Percentiles rank a stretch among this genome's conserved stretches.
Evolutionary conservation across 2,797 vertebrate species (phyloP).

Genomic region (Manis crassicaudata): DNA sequence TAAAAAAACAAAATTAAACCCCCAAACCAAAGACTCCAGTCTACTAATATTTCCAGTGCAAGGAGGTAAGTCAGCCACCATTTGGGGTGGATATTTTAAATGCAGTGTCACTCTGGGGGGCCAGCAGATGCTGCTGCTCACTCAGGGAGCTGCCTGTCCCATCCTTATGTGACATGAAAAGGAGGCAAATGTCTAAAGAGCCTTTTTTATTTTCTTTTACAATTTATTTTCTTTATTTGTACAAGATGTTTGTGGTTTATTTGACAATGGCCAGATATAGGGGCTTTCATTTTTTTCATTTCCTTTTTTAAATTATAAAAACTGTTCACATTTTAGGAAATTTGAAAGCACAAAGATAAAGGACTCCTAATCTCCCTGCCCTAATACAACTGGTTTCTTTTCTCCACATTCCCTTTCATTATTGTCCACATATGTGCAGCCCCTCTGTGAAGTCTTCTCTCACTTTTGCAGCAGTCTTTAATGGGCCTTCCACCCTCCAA

Average conservation of each 20-base stretch:
- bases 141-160: background rate
- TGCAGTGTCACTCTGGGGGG: background rate
- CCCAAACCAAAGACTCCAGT: background rate
- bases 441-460: background rate
- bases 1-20: background rate
- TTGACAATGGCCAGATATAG: background rate
- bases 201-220: background rate
- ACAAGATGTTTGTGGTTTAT: constrained; percentile 17
- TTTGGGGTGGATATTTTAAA: background rate
- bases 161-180: background rate
- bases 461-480: background rate
- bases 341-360: background rate
- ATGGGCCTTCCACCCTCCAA: background rate
- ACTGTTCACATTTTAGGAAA: background rate
- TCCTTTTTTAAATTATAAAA: background rate
- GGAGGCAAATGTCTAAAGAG: background rate
- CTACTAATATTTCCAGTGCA: background rate
- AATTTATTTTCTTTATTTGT: background rate
- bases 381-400: background rate
- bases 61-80: background rate
- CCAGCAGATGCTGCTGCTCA: too few relatives aligned
- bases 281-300: background rate
- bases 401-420: background rate
- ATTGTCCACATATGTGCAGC: background rate
- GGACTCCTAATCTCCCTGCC: background rate